Evolutionary conservation across 2,113 vertebrate genomes (phyloP).

Genomic region (Dryoscopus gambensis): DNA sequence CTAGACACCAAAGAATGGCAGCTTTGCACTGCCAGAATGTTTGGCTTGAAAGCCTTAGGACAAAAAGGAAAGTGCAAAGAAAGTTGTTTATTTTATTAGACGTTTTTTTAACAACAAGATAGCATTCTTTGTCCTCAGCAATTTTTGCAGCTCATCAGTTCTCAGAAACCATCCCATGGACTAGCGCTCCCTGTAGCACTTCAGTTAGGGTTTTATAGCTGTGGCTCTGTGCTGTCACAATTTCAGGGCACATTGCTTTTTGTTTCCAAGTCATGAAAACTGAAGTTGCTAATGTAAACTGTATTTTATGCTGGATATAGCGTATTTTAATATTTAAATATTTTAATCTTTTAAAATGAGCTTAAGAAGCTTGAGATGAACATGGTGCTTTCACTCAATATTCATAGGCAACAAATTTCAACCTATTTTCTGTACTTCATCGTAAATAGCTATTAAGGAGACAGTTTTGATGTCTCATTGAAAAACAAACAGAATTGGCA

Average conservation of each 20-base stretch:
- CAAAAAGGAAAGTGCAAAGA: neutral
- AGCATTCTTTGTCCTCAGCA: neutral
- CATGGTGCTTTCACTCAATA: neutral
- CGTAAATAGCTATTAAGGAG: neutral
- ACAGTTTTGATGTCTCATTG: neutral
- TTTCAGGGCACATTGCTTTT: neutral
- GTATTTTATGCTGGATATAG: neutral
- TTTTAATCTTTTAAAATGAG: neutral
- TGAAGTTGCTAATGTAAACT: neutral
- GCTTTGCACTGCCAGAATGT: constrained; percentile 73
- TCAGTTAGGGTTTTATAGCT: neutral
- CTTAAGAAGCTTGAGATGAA: neutral
- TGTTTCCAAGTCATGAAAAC: neutral
- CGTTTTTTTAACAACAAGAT: neutral
- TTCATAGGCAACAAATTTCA: neutral
- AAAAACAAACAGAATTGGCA: neutral
- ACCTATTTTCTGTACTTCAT: neutral
- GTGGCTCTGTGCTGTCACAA: neutral
- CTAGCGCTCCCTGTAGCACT: neutral
- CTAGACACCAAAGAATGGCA: constrained; percentile 78
- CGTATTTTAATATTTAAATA: neutral
- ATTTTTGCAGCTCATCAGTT: neutral
- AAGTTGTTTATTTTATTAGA: neutral
- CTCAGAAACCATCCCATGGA: neutral
- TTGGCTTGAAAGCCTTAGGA: constrained; percentile 70